Evolutionary conservation across 2,888 invertebrate genomes (phyloP), one percentile per base, ranked within the genome.

Genomic region (Drosophila formosana): DNA sequence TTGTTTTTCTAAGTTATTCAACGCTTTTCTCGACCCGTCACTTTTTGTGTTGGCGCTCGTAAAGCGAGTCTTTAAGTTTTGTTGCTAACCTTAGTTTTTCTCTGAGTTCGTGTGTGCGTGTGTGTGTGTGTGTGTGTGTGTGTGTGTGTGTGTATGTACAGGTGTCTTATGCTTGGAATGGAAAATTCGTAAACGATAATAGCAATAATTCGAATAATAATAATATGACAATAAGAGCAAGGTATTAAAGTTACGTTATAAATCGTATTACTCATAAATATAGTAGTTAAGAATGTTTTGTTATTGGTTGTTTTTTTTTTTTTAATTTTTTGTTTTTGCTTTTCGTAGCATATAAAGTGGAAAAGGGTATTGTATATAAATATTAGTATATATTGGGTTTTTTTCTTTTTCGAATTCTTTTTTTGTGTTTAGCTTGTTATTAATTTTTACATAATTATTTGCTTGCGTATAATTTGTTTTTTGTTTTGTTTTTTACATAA

Each of bases 281-380:
- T 61, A 67, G 46, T 43, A 63, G 56, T 51, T 62, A 26, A 66
- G 65, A 73, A 73, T 76, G n/a, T 55, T 55, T 68, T 72, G n/a
- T 52, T 34, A 28, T 75, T 63, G 62, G 52, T 37, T 57, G 18
- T 2, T 18, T 18, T 18, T 18, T 18, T 18, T 18, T 18, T 18
- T 18, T n/a, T n/a, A n/a, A 1, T 18, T 45, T 68, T 56, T 68
- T 56, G 18, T 45, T 68, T 56, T 68, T 60, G 18, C 18, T 34
- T 46, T 26, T 46, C 9, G 18, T 63, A 63, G 80, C 84, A 84
- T 82, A 82, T 82, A 82, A 82, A 82, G 82, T 82, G 85, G 82
- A 85, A 82, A 82, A 85, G 80, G 55, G 72, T 80, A 63, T 74
- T 69, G 60, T 71, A 79, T 74, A 74, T 84, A 79, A 79, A 77